Base-by-base conservation (phyloP, 2,797 vertebrate species). In the Cossypha polioptera region DNA sequence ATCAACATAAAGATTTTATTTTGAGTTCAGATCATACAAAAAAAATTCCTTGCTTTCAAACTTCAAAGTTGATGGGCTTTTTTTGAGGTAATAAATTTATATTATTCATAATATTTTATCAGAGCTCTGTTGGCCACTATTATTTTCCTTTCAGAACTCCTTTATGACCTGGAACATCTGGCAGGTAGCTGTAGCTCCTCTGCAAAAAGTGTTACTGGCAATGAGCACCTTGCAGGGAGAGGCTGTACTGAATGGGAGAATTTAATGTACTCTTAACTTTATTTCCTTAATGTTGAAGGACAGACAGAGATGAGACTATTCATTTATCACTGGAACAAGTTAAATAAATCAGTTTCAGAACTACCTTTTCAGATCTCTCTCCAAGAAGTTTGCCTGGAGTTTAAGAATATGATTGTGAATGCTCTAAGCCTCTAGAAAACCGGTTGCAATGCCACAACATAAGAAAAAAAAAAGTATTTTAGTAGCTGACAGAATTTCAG, bases 311-410 rank as follows among this genome's bases (percentile, higher is more conserved):
- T 71, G 12, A 74, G 18, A 33, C 10, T 81, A n/a, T 67, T 82
- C 10, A 63, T 80, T 77, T 80, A 26, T 48, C 50, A 57, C 26
- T 71, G 36, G 38, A 73, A 67, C 16, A 71, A 88, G 21, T 42
- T 35, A 58, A 90, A 80, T 92, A 88, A 88, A 81, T 93, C 65
- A 36, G 40, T n/a, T 43, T 69, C 45, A 48, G 50, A 74, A n/a
- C 7, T 7, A 2, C 58, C 42, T 92, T 73, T 11, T 14, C 25
- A 21, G 4, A n/a, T 73, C 4, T 90, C 20, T 78, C 31, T 54
- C 13, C 72, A 53, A 24, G 48, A 83, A 59, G 4, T 33, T 35
- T 65, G 9, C 40, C 51, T 75, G 38, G 26, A 81, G 5, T 71
- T 86, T 43, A 59, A 31, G 28, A 76, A 51, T 54, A 36, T 5